Evolutionary conservation across 2,113 vertebrate genomes (phyloP), one percentile per base, ranked within the genome.

Genomic region (Leuciscus idus): DNA sequence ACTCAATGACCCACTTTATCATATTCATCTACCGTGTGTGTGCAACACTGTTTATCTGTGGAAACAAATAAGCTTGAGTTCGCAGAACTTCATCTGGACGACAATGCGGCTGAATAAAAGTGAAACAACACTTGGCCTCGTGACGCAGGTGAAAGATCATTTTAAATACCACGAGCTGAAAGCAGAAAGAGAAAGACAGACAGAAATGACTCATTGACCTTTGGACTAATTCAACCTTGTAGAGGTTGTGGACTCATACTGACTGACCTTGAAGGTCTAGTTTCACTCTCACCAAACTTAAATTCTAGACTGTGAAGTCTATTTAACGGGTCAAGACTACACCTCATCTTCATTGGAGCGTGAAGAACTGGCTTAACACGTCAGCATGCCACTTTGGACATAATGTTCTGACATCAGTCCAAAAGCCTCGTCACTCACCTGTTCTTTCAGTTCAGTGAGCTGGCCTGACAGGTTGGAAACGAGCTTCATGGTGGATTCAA

Each of bases 401-500:
- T 5, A 13, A 33, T 50, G 83, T 43, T 28, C 72, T 62, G 84
- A 66, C 4, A 68, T 76, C 73, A 23, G 79, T 33, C n/a, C 72
- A 52, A 30, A 33, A 17, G 48, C 62, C 43, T 17, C 15, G 1
- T 8, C 9, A 89, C 91, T 91, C 84, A 99, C 98, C 97, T 99
- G 98, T 9, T 99, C 98, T 79, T 99, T 99, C 1, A 99, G 94
- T 92, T 99, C 98, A 0, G 96, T 98, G 55, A 99, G 96, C 93
- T 99, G 98, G 23, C 97, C 96, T 0, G 98, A 99, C 30, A 99
- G 96, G 87, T 98, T 98, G 77, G 94, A 95, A 87, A 99, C 97
- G 15, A 99, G 96, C 85, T 97, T 98, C 98, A 99, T 99, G 90
- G 98, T 98, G 87, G 96, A 98, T 91, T 99, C 98, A 86, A 99